Evolutionary conservation across 2,888 invertebrate species (phyloP).

Genomic region (Aradus depressus): DNA sequence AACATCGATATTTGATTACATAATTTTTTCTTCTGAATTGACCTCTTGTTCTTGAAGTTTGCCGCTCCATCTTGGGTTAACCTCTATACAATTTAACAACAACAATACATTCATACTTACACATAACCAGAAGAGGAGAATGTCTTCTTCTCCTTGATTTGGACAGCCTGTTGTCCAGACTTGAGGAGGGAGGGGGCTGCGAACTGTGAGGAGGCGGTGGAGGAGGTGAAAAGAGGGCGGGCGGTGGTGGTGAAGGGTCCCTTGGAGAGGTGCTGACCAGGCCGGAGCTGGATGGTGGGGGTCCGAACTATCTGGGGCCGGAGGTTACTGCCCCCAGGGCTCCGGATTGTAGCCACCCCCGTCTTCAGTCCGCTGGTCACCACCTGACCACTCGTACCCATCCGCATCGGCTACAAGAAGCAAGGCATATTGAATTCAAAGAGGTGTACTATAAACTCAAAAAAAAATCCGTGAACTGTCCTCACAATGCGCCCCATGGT

Average conservation of each 20-base stretch:
- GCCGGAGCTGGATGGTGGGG: slow-evolving; percentile 30
- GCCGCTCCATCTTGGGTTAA: too few species aligned
- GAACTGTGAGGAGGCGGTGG: slow-evolving; percentile 34
- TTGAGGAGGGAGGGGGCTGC: slow-evolving; percentile 9
- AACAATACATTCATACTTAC: slow-evolving; percentile 38
- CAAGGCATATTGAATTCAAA: too few species aligned
- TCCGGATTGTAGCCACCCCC: slow-evolving; percentile 19
- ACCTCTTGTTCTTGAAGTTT: too few species aligned
- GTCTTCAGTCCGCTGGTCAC: slow-evolving; percentile 19
- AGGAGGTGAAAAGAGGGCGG: slow-evolving; percentile 37
- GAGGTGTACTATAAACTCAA: neutral
- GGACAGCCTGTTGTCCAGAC: slow-evolving; percentile 35
- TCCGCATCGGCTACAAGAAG: slow-evolving; percentile 31
- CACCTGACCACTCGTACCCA: slow-evolving; percentile 34
- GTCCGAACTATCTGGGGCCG: slow-evolving; percentile 23
- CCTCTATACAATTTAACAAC: too few species aligned
- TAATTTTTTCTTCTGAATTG: too few species aligned
- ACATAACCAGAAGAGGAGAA: slow-evolving; percentile 46
- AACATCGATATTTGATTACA: too few species aligned
- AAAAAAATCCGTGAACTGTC: too few species aligned
- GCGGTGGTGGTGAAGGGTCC: slow-evolving; percentile 43
- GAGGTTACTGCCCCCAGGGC: slow-evolving; percentile 22
- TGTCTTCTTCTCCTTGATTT: slow-evolving; percentile 61
- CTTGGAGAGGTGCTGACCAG: slow-evolving; percentile 38
- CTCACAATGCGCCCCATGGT: too few species aligned